phyloP scores from a whole-genome alignment of 2,797 vertebrate genomes.

The Sebastes goodei region DNA sequence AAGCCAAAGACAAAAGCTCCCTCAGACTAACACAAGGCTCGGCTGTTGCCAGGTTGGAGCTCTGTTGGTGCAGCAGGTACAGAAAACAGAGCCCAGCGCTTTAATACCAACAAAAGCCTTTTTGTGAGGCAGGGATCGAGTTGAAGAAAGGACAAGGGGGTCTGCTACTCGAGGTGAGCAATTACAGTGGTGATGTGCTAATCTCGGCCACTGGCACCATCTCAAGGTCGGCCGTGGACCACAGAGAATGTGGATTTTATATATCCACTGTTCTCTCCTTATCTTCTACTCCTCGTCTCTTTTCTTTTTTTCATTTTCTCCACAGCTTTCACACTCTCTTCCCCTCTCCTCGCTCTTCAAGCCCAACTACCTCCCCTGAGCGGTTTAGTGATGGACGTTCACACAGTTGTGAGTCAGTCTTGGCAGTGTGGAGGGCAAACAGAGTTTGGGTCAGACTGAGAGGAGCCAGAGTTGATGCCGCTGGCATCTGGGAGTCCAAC shows the following conservation, averaged over 20 bases:
- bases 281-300: conserved; percentile 14
- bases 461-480: conserved; percentile 32
- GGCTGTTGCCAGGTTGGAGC: conserved; percentile 50
- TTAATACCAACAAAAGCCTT: conserved; percentile 68
- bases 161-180: conserved; percentile 71
- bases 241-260: conserved; percentile 42
- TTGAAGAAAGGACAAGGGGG: conserved; percentile 64
- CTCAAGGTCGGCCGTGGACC: conserved; percentile 61
- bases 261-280: not conserved
- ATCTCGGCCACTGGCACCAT: conserved; percentile 64
- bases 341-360: not conserved
- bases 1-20: conserved; percentile 22
- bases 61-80: conserved; percentile 57
- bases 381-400: conserved; percentile 17
- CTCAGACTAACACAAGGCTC: conserved; percentile 10
- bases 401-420: conserved; percentile 36
- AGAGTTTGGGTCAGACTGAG: conserved; percentile 35
- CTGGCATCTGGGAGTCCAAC: not conserved
- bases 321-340: not conserved
- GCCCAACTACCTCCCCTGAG: conserved; percentile 8
- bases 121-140: conserved; percentile 63
- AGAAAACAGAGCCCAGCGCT: conserved; percentile 60
- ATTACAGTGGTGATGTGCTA: conserved; percentile 75
- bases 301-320: conserved; percentile 22
- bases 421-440: conserved; percentile 29